A percentile compares a stretch with the other conserved stretches of the same genome.
Conservation (phyloP, 2,797 vertebrate genomes). For the Agapornis canus region DNA sequence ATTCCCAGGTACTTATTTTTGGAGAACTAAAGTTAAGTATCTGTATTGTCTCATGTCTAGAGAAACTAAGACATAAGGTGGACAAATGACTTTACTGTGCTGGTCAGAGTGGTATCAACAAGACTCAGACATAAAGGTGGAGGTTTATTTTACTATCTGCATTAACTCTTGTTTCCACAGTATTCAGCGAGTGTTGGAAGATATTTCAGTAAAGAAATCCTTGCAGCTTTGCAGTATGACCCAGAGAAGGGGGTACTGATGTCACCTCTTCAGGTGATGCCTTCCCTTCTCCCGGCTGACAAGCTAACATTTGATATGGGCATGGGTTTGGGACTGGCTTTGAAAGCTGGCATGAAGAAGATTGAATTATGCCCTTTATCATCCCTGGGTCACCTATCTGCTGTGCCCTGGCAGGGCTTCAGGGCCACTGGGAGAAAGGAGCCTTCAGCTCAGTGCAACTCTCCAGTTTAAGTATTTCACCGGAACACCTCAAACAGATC, state of each 20-base stretch:
- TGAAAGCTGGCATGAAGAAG: not conserved
- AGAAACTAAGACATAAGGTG: not conserved
- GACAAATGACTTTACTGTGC: not conserved
- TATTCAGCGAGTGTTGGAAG: not conserved
- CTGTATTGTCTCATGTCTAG: not conserved
- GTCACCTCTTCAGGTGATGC: not conserved
- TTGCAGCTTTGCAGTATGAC: not conserved
- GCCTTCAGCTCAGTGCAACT: not conserved
- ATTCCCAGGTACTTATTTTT: not conserved
- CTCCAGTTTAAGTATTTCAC: conserved; percentile 24
- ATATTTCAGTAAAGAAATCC: not conserved
- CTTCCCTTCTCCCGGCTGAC: not conserved
- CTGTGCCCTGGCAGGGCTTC: not conserved
- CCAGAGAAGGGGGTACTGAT: accelerated
- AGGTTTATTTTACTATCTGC: not conserved
- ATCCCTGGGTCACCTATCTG: not conserved
- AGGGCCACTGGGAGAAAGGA: not conserved
- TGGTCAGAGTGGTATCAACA: not conserved
- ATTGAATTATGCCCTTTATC: not conserved
- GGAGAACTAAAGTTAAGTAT: not conserved
- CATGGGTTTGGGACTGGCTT: not conserved
- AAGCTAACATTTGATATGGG: accelerated
- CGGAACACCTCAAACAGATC: not conserved
- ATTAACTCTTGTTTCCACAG: not conserved
- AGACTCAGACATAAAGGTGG: not conserved